Evolutionary conservation across 2,113 vertebrate genomes (phyloP).

Genomic region (Tetraodon nigroviridis): DNA sequence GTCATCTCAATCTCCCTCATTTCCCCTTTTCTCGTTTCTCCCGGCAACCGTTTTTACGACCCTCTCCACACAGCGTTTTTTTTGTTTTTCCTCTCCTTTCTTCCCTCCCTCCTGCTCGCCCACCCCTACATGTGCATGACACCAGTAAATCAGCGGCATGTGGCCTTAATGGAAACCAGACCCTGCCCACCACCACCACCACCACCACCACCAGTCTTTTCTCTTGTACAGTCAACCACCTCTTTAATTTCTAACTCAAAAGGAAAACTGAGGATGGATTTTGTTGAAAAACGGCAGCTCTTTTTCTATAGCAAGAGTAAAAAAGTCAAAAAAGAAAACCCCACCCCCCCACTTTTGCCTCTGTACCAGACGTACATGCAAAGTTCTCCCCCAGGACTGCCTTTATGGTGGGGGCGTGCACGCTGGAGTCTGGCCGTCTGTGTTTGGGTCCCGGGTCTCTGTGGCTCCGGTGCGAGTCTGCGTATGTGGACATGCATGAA

Average conservation of each 20-base stretch:
- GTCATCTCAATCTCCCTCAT: constrained; percentile 33
- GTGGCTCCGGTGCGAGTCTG: constrained; percentile 2
- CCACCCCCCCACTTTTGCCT: background rate
- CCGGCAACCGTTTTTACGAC: constrained; percentile 3
- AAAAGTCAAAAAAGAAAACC: constrained; percentile 9
- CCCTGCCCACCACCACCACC: background rate
- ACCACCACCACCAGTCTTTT: constrained; percentile 23
- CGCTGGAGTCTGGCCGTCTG: constrained; percentile 51
- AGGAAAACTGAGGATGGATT: constrained; percentile 3
- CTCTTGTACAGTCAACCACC: constrained; percentile 18
- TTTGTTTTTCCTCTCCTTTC: too few relatives aligned
- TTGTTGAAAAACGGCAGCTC: constrained; percentile 1
- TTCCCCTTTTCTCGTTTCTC: constrained; percentile 15
- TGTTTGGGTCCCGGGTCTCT: constrained; percentile 33
- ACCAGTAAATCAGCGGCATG: constrained; percentile 70
- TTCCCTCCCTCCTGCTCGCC: constrained; percentile 12
- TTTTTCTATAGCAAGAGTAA: background rate
- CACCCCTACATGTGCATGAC: constrained; percentile 23
- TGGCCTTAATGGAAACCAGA: constrained; percentile 71
- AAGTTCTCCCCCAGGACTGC: constrained; percentile 29
- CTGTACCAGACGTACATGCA: constrained; percentile 22
- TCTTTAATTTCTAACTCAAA: constrained; percentile 17
- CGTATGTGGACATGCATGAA: constrained; percentile 24
- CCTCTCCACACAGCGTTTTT: constrained; percentile 19
- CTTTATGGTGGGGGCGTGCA: constrained; percentile 31